Conservation (phyloP, 2,797 vertebrate species). For the Protosalanx chinensis region DNA sequence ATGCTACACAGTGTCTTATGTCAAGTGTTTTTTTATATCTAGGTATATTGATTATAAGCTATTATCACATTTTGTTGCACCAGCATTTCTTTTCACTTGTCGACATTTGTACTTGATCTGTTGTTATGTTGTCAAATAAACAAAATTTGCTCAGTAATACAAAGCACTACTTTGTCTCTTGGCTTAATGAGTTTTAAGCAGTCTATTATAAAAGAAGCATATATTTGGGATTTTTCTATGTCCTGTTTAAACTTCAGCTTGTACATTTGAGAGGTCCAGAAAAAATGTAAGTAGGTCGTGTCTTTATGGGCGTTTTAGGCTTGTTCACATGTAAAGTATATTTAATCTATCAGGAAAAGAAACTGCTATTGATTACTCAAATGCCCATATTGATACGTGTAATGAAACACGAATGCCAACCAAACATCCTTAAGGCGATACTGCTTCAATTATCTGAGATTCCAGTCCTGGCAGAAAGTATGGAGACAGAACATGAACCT, state of each 20-base stretch:
- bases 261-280: neutral
- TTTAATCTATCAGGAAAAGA: neutral
- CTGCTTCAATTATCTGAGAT: neutral
- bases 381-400: too few relatives aligned
- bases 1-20: slow-evolving; percentile 50
- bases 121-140: slow-evolving; percentile 52
- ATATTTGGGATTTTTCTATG: too few relatives aligned
- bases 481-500: neutral
- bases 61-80: slow-evolving; percentile 50
- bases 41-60: slow-evolving; percentile 37
- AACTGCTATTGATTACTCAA: too few relatives aligned
- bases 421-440: neutral
- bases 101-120: slow-evolving; percentile 44
- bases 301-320: too few relatives aligned
- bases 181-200: neutral
- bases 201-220: neutral
- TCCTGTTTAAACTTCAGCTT: neutral
- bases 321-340: neutral
- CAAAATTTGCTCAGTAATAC: slow-evolving; percentile 52
- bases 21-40: slow-evolving; percentile 49
- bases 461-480: neutral
- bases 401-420: neutral
- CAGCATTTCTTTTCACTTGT: slow-evolving; percentile 47
- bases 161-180: slow-evolving; percentile 39
- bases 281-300: neutral